Conservation (phyloP, 2,797 vertebrate genomes). For the Pangasius djambal region DNA sequence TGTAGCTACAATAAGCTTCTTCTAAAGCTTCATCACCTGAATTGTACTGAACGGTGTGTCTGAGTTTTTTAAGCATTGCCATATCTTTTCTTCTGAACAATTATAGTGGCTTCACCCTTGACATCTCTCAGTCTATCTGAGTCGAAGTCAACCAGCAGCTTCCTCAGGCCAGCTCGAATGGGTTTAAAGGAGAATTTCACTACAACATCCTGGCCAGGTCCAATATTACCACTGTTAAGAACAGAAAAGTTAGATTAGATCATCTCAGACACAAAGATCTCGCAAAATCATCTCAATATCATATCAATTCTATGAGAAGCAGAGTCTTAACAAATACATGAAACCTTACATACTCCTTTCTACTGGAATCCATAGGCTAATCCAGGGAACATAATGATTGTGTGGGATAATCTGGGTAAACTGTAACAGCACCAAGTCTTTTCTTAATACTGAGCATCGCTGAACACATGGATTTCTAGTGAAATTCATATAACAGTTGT, state of each 20-base stretch:
- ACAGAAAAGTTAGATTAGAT: slow-evolving; percentile 13
- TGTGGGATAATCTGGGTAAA: neutral
- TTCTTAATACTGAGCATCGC: neutral
- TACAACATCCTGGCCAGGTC: slow-evolving; percentile 67
- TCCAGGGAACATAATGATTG: neutral
- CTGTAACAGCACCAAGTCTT: neutral
- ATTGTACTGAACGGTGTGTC: neutral
- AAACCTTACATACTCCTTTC: neutral
- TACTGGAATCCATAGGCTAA: neutral
- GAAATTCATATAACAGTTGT: neutral
- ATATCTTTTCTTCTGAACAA: slow-evolving; percentile 64
- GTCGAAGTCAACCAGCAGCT: slow-evolving; percentile 79
- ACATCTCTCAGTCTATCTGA: slow-evolving; percentile 75
- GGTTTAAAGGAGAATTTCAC: slow-evolving; percentile 71
- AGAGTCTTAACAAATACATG: neutral
- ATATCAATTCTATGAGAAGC: neutral
- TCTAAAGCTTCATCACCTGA: neutral
- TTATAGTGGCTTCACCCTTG: slow-evolving; percentile 72
- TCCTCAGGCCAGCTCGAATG: slow-evolving; percentile 67
- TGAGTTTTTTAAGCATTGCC: slow-evolving; percentile 13
- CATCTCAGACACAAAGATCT: neutral
- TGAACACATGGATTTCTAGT: neutral
- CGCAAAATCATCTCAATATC: neutral
- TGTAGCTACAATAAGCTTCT: neutral
- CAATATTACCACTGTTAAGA: slow-evolving; percentile 64